Evolutionary conservation across 2,888 invertebrate species (phyloP), one percentile per base, ranked within the genome.

Genomic region (Polymixis flavicincta): DNA sequence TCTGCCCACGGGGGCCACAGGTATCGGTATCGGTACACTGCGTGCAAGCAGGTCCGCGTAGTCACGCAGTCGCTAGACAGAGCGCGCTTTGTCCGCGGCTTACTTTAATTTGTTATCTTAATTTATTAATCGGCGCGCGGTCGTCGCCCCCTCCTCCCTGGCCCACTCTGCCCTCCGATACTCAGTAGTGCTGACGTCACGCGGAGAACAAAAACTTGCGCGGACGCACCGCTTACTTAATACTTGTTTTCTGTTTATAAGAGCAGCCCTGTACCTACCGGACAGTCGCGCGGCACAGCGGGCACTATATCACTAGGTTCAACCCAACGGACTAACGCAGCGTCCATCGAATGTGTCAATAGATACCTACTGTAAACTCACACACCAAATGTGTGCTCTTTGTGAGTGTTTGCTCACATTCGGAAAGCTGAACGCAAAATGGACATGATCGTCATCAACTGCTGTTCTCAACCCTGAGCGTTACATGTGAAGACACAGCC

Each of bases 51-150:
- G 66, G 22, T 8, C 32, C n/a, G 17, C n/a, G 28, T 55, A 19
- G 11, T 52, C 52, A 17, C 60, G 73, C n/a, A n/a, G n/a, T 77
- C 80, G 85, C 83, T 87, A 87, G 85, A 91, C 90, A 90, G 89
- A 86, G 89, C 71, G 84, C 80, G 85, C 81, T 89, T 92, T 92
- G 92, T 93, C 80, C 87, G 89, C 88, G 86, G 77, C 83, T 89
- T 87, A 88, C 89, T 93, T 92, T 91, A 92, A 93, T 93, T 92
- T 92, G 91, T 93, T 93, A 94, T 94, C 94, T 94, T 91, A 90
- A 93, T 93, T 93, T 92, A 93, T 93, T 92, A 92, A 93, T 93
- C 93, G 88, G 88, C 80, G 84, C 85, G 85, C 72, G 84, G 80
- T 79, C 84, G 37, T 69, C 71, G 81, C 37, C 84, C 88, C 59